A percentile compares a stretch with the other conserved stretches of the same genome.
These are phyloP conservation scores for Chromis chromis DNA, from an alignment of 2,797 vertebrate genomes.

Conservation along the genomic window DNA sequence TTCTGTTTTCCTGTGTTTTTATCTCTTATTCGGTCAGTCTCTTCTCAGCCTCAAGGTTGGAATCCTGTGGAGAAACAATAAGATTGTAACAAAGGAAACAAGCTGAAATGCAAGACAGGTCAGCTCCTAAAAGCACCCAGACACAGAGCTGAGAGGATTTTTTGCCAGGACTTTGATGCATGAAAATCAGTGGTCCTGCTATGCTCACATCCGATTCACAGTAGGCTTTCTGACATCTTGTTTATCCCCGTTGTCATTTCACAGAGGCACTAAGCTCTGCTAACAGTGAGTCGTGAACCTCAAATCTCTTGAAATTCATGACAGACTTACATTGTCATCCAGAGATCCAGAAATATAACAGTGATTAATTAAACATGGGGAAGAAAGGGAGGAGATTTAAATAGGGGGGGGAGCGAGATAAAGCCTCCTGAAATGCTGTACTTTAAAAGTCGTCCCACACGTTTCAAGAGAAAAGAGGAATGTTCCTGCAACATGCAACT, in stretches of 20 bases:
- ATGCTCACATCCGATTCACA: slow-evolving; percentile 18
- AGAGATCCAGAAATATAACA: slow-evolving; percentile 60
- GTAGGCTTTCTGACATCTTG: slow-evolving; percentile 48
- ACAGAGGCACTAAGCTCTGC: slow-evolving; percentile 35
- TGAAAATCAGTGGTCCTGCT: slow-evolving; percentile 34
- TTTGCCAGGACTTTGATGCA: slow-evolving; percentile 27
- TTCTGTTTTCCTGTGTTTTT: not conserved
- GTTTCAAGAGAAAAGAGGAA: slow-evolving; percentile 4
- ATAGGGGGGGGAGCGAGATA: slow-evolving; percentile 33
- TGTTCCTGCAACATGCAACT: not conserved
- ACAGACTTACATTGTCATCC: slow-evolving; percentile 51
- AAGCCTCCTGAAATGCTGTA: slow-evolving; percentile 28
- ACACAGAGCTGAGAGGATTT: not conserved
- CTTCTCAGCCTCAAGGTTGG: not conserved
- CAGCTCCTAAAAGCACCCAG: not conserved
- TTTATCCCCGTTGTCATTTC: slow-evolving; percentile 50
- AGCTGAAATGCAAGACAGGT: not conserved
- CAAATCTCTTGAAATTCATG: slow-evolving; percentile 35
- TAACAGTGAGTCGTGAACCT: slow-evolving; percentile 44
- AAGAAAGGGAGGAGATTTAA: slow-evolving; percentile 27
- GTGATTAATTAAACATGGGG: slow-evolving; percentile 65
- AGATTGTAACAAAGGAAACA: not conserved
- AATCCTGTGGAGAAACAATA: slow-evolving; percentile 27
- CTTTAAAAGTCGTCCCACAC: slow-evolving; percentile 19
- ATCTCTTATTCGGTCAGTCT: not conserved